A percentile compares a stretch with the other conserved stretches of the same genome.
phyloP scores from a whole-genome alignment of 2,888 invertebrate species.

The Rhopalosiphum nymphaeae region DNA sequence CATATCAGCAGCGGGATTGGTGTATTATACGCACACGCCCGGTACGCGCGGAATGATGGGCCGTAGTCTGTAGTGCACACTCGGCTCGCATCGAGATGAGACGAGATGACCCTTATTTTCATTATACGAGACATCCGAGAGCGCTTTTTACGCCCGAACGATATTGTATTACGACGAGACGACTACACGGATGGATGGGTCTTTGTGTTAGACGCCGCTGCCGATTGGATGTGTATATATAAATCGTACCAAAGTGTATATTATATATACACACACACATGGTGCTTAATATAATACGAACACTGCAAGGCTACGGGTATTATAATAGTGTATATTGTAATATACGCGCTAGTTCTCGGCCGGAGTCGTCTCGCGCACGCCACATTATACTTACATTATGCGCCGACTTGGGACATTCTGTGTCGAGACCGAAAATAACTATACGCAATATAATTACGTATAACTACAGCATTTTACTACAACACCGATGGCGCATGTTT shows the following conservation, averaged over 20 bases:
- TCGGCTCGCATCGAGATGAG: neutral
- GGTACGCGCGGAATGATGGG: neutral
- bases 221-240: neutral
- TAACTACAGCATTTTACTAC: neutral
- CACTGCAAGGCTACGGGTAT: neutral
- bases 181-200: neutral
- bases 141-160: slow-evolving; percentile 48
- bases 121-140: slow-evolving; percentile 41
- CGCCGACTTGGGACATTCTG: slow-evolving; percentile 33
- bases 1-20: neutral
- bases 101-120: slow-evolving; percentile 50
- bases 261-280: neutral
- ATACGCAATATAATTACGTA: neutral
- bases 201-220: slow-evolving; percentile 38
- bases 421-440: slow-evolving; percentile 55
- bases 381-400: neutral
- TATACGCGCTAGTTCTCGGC: neutral
- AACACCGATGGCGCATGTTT: neutral
- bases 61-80: neutral
- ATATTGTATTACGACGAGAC: slow-evolving; percentile 49
- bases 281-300: neutral
- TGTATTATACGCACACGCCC: neutral
- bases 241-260: neutral
- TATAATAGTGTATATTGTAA: neutral
- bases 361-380: neutral